Conservation (phyloP, 2,888 invertebrate genomes). For the Mesorhabditis sp. region DNA sequence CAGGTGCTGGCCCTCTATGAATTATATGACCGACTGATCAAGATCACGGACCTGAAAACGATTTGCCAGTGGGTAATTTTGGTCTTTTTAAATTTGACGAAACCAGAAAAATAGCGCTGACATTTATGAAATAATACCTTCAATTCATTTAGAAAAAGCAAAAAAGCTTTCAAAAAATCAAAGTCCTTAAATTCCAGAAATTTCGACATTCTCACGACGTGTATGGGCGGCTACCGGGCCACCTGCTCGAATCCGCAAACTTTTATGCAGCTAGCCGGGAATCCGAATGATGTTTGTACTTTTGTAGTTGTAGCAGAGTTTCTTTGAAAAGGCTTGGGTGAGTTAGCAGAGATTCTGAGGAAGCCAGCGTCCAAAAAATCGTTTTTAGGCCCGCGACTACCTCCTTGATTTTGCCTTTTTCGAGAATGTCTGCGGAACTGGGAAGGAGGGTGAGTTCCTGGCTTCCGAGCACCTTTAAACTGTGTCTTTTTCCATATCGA, state of each 20-base stretch:
- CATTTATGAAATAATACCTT: too few relatives aligned
- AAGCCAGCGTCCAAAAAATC: too few relatives aligned
- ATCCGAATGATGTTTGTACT: not conserved
- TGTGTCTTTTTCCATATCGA: too few relatives aligned
- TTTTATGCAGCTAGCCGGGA: not conserved
- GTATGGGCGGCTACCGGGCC: not conserved
- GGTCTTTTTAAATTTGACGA: too few relatives aligned
- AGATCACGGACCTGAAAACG: conserved; percentile 1
- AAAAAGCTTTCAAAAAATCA: too few relatives aligned
- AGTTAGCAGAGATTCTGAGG: too few relatives aligned
- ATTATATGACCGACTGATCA: not conserved
- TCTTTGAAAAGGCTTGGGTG: too few relatives aligned
- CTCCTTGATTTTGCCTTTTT: not conserved
- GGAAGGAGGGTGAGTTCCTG: not conserved
- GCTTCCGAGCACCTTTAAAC: too few relatives aligned
- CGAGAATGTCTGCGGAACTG: not conserved
- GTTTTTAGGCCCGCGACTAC: not conserved
- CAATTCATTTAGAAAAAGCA: too few relatives aligned
- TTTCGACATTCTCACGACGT: not conserved
- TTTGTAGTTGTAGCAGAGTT: too few relatives aligned
- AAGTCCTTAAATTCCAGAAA: not conserved
- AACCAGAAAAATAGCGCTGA: too few relatives aligned
- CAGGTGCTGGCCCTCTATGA: not conserved
- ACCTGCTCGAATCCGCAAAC: not conserved
- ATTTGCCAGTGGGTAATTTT: not conserved